Percentiles rank a stretch among this genome's conserved stretches.
phyloP scores from a whole-genome alignment of 2,888 invertebrate species.

The Sussaba pulchella region DNA sequence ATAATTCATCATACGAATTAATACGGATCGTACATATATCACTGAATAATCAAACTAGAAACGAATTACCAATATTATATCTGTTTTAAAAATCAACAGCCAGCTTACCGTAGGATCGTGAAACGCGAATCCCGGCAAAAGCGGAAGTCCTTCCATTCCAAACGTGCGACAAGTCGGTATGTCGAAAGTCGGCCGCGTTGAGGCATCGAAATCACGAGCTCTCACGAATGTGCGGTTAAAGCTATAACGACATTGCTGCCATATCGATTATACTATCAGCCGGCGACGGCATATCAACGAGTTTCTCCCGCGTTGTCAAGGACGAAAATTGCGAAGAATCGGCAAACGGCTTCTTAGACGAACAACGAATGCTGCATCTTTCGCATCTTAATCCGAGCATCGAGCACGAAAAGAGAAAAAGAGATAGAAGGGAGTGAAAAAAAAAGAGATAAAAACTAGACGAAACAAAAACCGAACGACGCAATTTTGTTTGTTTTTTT shows the following conservation, averaged over 20 bases:
- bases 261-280: conserved; percentile 40
- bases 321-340: conserved; percentile 14
- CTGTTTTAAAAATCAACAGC: neutral
- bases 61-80: too few species aligned
- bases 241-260: conserved; percentile 17
- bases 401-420: conserved; percentile 42
- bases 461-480: conserved; percentile 13
- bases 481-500: conserved; percentile 40
- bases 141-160: conserved; percentile 87
- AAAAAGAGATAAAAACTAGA: conserved; percentile 11
- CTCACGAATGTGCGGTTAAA: neutral
- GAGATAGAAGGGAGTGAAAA: neutral
- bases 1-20: too few species aligned
- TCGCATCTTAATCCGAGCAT: neutral
- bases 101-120: conserved; percentile 86
- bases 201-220: neutral
- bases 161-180: neutral
- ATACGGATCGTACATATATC: too few species aligned
- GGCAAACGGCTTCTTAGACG: neutral
- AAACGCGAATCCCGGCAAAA: conserved; percentile 89
- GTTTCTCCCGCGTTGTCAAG: conserved; percentile 35
- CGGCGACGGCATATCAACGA: neutral
- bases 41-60: too few species aligned
- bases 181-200: neutral
- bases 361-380: neutral